phyloP scores from a whole-genome alignment of 2,113 vertebrate species.

The Nettapus auritus region DNA sequence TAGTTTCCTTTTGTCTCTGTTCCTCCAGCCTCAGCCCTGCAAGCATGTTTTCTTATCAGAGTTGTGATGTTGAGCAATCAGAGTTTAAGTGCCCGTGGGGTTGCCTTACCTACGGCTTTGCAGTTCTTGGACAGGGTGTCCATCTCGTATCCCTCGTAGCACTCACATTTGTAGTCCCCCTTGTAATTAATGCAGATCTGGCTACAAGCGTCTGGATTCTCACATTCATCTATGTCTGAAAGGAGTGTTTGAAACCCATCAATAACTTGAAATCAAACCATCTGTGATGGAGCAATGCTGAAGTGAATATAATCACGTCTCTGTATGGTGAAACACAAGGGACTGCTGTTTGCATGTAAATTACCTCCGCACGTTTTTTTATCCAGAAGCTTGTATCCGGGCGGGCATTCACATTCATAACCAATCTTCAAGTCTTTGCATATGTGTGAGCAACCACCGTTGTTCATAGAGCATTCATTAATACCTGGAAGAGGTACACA shows the following conservation, averaged over 20 bases:
- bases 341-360: conserved; percentile 54
- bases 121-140: conserved; percentile 93
- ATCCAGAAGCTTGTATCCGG: conserved; percentile 94
- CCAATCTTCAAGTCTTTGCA: conserved; percentile 92
- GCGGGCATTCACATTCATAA: conserved; percentile 92
- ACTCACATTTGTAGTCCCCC: conserved; percentile 97
- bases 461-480: conserved; percentile 88
- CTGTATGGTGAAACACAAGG: conserved; percentile 54
- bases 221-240: conserved; percentile 96
- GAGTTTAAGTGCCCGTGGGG: background rate
- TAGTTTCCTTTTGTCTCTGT: conserved; percentile 32
- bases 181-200: conserved; percentile 99
- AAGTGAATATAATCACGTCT: conserved; percentile 55
- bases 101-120: conserved; percentile 93
- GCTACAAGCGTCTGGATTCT: conserved; percentile 95
- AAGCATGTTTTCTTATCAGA: background rate
- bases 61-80: conserved; percentile 29
- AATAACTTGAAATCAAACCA: conserved; percentile 68
- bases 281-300: conserved; percentile 57
- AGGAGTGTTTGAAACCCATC: conserved; percentile 69
- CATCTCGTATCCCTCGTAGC: conserved; percentile 96
- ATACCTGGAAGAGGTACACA: conserved; percentile 70
- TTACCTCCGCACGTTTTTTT: conserved; percentile 98
- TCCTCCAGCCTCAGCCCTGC: background rate
- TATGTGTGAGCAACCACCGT: conserved; percentile 96